Percentiles rank a stretch among this genome's conserved stretches.
Conservation (phyloP, 2,113 vertebrate species). For the Meles meles region DNA sequence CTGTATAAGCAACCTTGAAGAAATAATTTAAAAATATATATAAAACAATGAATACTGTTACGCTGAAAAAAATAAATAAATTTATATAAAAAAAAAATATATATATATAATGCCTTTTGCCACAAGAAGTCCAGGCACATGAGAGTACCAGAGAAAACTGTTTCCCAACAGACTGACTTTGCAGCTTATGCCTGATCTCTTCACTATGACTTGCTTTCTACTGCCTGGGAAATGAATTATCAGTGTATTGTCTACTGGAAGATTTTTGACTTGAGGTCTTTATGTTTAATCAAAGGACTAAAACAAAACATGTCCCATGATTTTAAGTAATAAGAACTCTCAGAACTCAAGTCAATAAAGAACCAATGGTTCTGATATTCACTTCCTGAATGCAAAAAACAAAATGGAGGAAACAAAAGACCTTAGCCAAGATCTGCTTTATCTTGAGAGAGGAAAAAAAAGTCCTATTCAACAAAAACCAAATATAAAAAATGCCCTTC, state of each 20-base stretch:
- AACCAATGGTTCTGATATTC: neutral
- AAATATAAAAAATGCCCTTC: neutral
- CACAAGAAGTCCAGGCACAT: neutral
- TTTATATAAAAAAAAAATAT: no score
- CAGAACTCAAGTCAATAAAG: conserved; percentile 3
- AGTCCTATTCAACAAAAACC: neutral
- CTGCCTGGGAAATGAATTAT: neutral
- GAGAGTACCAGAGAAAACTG: neutral
- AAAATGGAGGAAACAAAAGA: neutral
- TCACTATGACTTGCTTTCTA: neutral
- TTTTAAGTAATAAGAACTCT: neutral
- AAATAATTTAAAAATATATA: neutral
- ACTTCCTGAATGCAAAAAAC: neutral
- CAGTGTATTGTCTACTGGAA: neutral
- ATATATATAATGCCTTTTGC: neutral
- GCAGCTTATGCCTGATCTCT: neutral
- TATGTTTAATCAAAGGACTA: conserved; percentile 4
- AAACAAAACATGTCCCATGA: neutral
- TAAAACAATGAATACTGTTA: no score
- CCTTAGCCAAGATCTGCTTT: neutral
- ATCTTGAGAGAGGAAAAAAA: neutral
- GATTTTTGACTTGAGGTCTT: conserved; percentile 5
- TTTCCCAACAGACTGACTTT: neutral
- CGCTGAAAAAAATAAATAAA: no score
- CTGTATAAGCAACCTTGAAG: neutral